phyloP scores from a whole-genome alignment of 2,888 invertebrate genomes.

The Crematogaster levior region DNA sequence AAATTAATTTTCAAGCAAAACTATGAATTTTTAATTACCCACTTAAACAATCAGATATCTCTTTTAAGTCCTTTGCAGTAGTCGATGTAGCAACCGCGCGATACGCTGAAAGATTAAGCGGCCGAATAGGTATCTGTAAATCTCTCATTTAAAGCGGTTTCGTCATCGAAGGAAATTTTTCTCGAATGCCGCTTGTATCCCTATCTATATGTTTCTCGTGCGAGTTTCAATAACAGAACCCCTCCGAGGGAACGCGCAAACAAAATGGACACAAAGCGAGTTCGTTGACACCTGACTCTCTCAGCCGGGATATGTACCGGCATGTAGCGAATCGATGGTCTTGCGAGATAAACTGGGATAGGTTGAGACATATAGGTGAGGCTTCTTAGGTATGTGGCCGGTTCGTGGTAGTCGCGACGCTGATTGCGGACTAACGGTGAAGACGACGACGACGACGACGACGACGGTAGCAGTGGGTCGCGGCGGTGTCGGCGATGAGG shows the following conservation, averaged over 20 bases:
- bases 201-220: neutral
- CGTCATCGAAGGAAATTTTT: conserved; percentile 20
- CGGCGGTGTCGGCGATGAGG: neutral
- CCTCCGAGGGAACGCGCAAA: neutral
- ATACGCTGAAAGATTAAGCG: conserved; percentile 1
- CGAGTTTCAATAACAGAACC: no score
- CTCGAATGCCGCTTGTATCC: neutral
- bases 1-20: neutral
- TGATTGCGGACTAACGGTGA: no score
- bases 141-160: conserved; percentile 13
- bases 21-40: neutral
- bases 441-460: neutral
- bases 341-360: conserved; percentile 62
- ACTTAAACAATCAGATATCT: conserved; percentile 17
- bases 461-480: neutral
- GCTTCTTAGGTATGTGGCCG: conserved; percentile 65
- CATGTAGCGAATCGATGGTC: conserved; percentile 48
- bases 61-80: neutral
- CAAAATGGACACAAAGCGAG: conserved; percentile 7
- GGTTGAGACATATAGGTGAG: conserved; percentile 62
- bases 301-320: conserved; percentile 23
- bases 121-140: neutral
- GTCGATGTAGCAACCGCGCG: neutral
- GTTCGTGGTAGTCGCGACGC: conserved; percentile 36
- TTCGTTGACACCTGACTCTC: conserved; percentile 27